Base-by-base conservation (phyloP, 2,797 vertebrate genomes). In the Danio choprae region DNA sequence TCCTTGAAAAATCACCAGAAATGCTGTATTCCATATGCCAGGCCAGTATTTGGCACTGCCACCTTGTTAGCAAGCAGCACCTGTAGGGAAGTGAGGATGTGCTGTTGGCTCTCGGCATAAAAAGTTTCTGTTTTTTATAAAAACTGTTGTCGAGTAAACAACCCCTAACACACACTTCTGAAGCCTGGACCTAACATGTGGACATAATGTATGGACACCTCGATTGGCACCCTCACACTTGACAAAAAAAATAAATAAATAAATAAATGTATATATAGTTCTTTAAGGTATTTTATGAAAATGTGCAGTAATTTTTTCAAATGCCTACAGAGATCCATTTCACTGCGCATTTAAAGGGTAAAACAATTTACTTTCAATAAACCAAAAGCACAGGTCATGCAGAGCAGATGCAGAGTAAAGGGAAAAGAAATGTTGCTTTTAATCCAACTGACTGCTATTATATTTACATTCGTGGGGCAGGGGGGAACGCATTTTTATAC, bases 311-410 rank as follows among this genome's bases (percentile, higher is more conserved):
- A 40, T 11, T 63, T 62, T n/a, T 41, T 5, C 36, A 48, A 74
- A 62, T 63, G 65, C 18, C 18, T n/a, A 43, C 4, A 65, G 9
- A 64, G n/a, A 76, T 65, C 20, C 9, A 44, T 6, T 44, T 65
- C 20, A 65, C 13, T 55, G 15, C 29, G 15, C 38, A 65, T 50
- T 64, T 55, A 64, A 55, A 55, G 13, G 9, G 15, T 46, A 65
- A 65, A 65, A 76, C 9, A 4, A 65, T 55, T 55, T 55, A 43
- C 38, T 55, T 29, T 55, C 6, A 76, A 44, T 65, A 65, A 53
- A 65, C 44, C 48, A 73, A 73, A 73, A 60, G 53, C 55, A 46
- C 10, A 46, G 3, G 43, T 16, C 10, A 73, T 48, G 22, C 59
- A 36, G 22, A 48, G 22, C 40, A 44, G 36, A 53, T 29, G 29